Evolutionary conservation across 2,888 invertebrate species (phyloP), one percentile per base, ranked within the genome.

Genomic region (Heliconius sara): DNA sequence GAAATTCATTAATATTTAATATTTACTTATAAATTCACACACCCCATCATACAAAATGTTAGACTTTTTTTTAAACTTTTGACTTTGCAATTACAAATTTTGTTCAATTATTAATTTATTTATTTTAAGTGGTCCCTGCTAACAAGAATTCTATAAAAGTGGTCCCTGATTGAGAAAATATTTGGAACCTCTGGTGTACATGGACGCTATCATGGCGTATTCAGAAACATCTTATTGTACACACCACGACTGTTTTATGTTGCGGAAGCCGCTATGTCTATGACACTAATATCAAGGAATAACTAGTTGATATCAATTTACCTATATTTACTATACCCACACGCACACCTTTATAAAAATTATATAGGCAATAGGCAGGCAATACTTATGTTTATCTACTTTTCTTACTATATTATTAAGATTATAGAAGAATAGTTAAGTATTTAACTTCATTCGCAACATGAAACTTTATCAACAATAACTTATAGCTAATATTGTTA

Each of bases 401-500:
- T 25, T 57, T 57, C n/a, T 57, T 57, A 2, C 22, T 57, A 57
- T n/a, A 57, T 57, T 9, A 47, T 47, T 57, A 57, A 3, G 22
- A 19, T 57, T n/a, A 57, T 22, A 22, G 57, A 22, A 19, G 10
- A 60, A 60, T n/a, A n/a, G n/a, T 30, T 30, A 9, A 39, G 9
- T 9, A 66, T 66, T 7, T 34, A 16, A 1, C n/a, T 19, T 68
- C 5, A 39, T n/a, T 39, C 10, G n/a, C 39, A 39, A 68, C 22
- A 68, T 10, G 13, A n/a, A n/a, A 68, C n/a, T 39, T n/a, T 68
- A 68, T 68, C n/a, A 27, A 47, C 22, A 47, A 52, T 72, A 72
- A 57, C 10, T 22, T 30, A 72, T 30, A 22, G 52, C 25, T 43
- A 22, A 27, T 30, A 72, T 57, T 34, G 72, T 52, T 52, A 19